phyloP scores from a whole-genome alignment of 2,113 vertebrate species.

The Rhynchomys soricoides region DNA sequence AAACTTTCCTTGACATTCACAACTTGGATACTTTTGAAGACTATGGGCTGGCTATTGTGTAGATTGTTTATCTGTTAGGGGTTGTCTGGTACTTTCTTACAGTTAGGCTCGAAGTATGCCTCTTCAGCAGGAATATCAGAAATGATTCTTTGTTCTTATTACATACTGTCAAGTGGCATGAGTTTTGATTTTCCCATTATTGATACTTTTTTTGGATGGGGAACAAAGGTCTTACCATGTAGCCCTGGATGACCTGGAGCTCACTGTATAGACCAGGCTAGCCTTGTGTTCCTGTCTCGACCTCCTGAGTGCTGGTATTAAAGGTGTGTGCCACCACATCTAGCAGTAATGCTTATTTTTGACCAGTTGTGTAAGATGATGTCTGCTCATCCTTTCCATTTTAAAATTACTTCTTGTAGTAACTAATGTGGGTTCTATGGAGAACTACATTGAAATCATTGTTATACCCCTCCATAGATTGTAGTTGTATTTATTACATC shows the following conservation, averaged over 20 bases:
- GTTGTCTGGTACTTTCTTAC: slow-evolving; percentile 52
- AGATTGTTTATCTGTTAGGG: not conserved
- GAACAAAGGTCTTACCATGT: not conserved
- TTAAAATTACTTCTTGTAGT: slow-evolving; percentile 19
- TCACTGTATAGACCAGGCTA: not conserved
- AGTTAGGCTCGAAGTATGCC: slow-evolving; percentile 30
- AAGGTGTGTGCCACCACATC: not conserved
- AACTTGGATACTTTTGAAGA: slow-evolving; percentile 61
- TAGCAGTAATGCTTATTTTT: slow-evolving; percentile 45
- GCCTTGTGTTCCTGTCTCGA: not conserved
- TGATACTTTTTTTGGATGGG: not conserved
- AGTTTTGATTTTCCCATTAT: slow-evolving; percentile 57
- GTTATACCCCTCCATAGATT: slow-evolving; percentile 45
- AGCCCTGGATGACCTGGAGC: not conserved
- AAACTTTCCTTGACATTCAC: slow-evolving; percentile 26
- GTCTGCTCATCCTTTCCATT: slow-evolving; percentile 17
- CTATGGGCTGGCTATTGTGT: slow-evolving; percentile 32
- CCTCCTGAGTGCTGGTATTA: not conserved
- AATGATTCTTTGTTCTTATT: slow-evolving; percentile 36
- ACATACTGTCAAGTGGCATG: not conserved
- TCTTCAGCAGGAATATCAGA: slow-evolving; percentile 45
- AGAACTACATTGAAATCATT: slow-evolving; percentile 32
- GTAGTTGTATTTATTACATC: slow-evolving; percentile 16
- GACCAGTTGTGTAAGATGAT: slow-evolving; percentile 29
- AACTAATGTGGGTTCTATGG: slow-evolving; percentile 52